Base-by-base conservation (phyloP, 2,888 invertebrate species). In the Periphyllus acericola region DNA sequence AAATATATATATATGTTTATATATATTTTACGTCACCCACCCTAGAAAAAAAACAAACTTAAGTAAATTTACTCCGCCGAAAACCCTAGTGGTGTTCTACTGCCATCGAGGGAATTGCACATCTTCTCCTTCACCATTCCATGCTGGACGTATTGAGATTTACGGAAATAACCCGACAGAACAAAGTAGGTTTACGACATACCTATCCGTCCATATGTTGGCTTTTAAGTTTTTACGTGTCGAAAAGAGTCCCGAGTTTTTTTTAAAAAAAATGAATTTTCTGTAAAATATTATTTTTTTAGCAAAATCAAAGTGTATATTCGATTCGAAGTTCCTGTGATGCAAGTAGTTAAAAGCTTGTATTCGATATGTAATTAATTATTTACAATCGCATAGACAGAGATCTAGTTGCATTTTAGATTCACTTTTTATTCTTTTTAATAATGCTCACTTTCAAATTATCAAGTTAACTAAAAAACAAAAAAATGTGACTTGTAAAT, bases 111-210 rank as follows among this genome's bases (percentile, higher is more conserved):
- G 83, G 83, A 85, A 78, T 76, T 46, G 75, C 17, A 3, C 14
- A 17, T 74, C 36, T 72, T 72, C 17, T 32, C 34, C 19, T 68
- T 60, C 40, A 0, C 29, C 40, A 2, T 32, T 40, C 34, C 34
- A 17, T 74, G 75, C 74, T 60, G 78, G 84, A 52, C 76, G 84
- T 78, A 85, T 85, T 85, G 84, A 85, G 84, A 85, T 85, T 85
- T 85, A 85, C 46, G 84, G 78, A 78, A 85, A 85, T 52, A n/a
- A 85, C 84, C 60, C 14, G 74, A 36, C 29, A 40, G 36, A 17
- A 76, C 36, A 19, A 74, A 36, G 14, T 21, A 74, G 25, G 29
- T 74, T 74, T 74, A 74, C 74, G 74, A 74, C 74, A 17, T 60
- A 4, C n/a, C n/a, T 68, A 68, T 68, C 3, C n/a, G 29, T 68